These are phyloP conservation scores for Agrypnia vestita DNA, from an alignment of 1,140 invertebrate species.

Conservation along the genomic window DNA sequence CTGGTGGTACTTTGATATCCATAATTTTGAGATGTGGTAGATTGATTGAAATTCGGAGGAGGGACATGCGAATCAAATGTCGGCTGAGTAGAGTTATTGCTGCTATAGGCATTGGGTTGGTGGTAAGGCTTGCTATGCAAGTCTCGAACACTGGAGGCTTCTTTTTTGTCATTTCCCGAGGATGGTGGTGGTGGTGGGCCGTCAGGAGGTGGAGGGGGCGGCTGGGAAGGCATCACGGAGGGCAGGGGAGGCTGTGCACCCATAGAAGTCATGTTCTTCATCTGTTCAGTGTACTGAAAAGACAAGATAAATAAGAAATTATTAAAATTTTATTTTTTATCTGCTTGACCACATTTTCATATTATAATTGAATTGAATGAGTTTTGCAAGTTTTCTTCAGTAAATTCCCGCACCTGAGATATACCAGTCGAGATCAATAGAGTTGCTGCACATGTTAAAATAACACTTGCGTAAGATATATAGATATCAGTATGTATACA, in stretches of 20 bases:
- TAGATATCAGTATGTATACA: too few species aligned
- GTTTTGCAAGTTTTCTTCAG: too few species aligned
- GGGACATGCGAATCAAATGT: slow-evolving; percentile 26
- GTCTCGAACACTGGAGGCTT: slow-evolving; percentile 60
- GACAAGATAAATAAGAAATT: slow-evolving; percentile 45
- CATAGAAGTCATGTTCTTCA: slow-evolving; percentile 67
- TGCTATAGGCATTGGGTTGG: not conserved
- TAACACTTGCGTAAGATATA: too few species aligned
- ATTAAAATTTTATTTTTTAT: too few species aligned
- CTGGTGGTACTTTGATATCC: not conserved
- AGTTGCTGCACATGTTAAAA: too few species aligned
- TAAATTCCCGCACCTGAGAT: too few species aligned
- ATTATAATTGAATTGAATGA: too few species aligned
- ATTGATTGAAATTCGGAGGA: slow-evolving; percentile 28
- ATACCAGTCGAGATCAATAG: too few species aligned
- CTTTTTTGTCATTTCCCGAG: not conserved
- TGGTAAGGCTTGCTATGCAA: not conserved
- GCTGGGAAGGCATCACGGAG: slow-evolving; percentile 70
- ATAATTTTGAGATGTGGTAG: slow-evolving; percentile 14
- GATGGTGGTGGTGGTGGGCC: slow-evolving; percentile 63
- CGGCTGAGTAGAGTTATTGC: slow-evolving; percentile 11
- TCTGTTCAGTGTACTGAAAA: slow-evolving; percentile 76
- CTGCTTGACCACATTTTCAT: too few species aligned
- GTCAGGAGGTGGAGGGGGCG: slow-evolving; percentile 62
- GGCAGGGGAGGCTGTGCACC: slow-evolving; percentile 68